Evolutionary conservation across 2,113 vertebrate genomes (phyloP).

Genomic region (Pipra filicauda): DNA sequence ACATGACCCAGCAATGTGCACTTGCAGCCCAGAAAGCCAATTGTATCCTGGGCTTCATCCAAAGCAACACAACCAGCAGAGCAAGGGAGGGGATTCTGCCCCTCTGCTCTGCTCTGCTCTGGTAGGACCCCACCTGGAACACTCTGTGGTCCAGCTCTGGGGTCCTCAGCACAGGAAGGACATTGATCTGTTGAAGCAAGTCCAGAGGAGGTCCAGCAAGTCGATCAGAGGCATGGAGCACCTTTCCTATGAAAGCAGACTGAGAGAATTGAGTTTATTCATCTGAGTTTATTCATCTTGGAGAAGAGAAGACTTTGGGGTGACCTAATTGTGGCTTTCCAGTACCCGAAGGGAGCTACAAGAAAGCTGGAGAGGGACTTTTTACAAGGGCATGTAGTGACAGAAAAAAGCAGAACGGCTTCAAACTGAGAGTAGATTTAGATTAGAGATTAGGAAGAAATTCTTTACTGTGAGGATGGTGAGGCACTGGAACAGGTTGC

Average conservation of each 20-base stretch:
- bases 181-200: rapidly evolving
- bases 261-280: background rate
- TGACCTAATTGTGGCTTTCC: background rate
- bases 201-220: background rate
- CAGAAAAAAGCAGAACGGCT: background rate
- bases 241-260: background rate
- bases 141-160: background rate
- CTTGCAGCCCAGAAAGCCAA: background rate
- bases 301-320: background rate
- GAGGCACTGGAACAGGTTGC: background rate
- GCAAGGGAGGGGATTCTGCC: background rate
- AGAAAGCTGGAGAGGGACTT: background rate
- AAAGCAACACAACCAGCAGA: background rate
- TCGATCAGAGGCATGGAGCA: rapidly evolving
- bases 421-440: background rate
- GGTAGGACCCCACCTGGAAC: background rate
- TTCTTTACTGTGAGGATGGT: background rate
- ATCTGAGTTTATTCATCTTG: background rate
- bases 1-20: background rate
- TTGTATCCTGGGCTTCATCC: background rate
- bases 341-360: background rate
- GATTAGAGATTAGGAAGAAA: background rate
- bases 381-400: background rate
- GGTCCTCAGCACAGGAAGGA: background rate
- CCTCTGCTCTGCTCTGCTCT: background rate